Evolutionary conservation across 2,888 invertebrate genomes (phyloP).

Genomic region (Leptopilina myrica): DNA sequence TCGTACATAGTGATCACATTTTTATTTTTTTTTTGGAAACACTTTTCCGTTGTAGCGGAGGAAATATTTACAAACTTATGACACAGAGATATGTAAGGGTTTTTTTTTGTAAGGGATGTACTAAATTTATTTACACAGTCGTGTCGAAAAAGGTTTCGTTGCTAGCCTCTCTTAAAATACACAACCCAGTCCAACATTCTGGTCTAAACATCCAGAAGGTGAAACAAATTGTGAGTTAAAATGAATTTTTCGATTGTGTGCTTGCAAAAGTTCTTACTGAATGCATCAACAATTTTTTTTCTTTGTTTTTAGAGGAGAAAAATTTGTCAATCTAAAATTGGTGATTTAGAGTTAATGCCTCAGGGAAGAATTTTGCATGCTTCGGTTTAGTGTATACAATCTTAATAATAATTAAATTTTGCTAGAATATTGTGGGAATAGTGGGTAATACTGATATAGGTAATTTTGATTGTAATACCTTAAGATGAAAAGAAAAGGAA

Average conservation of each 20-base stretch:
- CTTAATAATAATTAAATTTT: slow-evolving; percentile 22
- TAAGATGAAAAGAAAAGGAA: slow-evolving; percentile 23
- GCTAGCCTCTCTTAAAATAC: slow-evolving; percentile 27
- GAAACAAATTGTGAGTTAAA: slow-evolving; percentile 12
- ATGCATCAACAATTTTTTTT: background rate
- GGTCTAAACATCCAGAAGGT: slow-evolving; percentile 7
- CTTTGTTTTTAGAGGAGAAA: background rate
- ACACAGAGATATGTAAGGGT: slow-evolving; percentile 67
- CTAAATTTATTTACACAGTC: slow-evolving; percentile 37
- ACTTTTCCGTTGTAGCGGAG: slow-evolving; percentile 44
- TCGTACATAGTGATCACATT: slow-evolving; percentile 17
- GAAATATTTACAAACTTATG: slow-evolving; percentile 60
- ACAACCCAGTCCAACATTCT: slow-evolving; percentile 24
- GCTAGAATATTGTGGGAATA: slow-evolving; percentile 30
- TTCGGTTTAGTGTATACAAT: background rate
- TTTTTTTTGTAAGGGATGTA: slow-evolving; percentile 55
- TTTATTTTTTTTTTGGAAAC: slow-evolving; percentile 28
- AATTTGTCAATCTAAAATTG: too few species aligned
- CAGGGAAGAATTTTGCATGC: too few species aligned
- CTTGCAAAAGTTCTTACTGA: background rate
- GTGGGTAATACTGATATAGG: slow-evolving; percentile 39
- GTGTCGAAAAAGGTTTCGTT: slow-evolving; percentile 22
- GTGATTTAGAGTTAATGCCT: too few species aligned
- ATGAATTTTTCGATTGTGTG: slow-evolving; percentile 1
- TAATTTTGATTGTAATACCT: slow-evolving; percentile 36